phyloP scores from a whole-genome alignment of 1,140 invertebrate species.

The Caenorhabditis brenneri region DNA sequence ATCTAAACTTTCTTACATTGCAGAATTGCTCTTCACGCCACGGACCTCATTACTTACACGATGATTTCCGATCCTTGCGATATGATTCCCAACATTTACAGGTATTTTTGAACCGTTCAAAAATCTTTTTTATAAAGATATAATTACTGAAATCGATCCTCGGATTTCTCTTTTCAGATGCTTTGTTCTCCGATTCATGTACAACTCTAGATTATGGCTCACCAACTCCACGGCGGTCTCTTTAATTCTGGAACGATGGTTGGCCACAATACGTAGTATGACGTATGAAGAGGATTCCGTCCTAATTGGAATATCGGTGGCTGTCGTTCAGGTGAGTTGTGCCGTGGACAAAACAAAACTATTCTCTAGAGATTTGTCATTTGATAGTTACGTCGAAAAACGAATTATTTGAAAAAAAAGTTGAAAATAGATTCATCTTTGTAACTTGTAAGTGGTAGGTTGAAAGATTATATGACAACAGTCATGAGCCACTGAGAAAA shows the following conservation, averaged over 20 bases:
- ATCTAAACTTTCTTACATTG: background rate
- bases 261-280: background rate
- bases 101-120: no score
- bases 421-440: no score
- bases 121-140: background rate
- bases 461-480: no score
- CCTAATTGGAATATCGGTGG: background rate
- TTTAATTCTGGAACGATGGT: background rate
- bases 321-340: background rate
- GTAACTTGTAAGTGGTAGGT: no score
- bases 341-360: no score
- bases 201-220: background rate
- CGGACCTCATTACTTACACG: background rate
- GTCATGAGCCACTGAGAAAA: no score
- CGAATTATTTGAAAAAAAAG: background rate
- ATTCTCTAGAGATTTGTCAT: background rate
- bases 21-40: background rate
- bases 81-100: constrained; percentile 21
- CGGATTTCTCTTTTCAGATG: background rate
- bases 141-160: background rate
- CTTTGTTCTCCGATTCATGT: background rate
- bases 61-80: background rate
- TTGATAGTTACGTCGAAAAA: background rate
- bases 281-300: background rate
- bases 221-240: background rate